Base-by-base conservation (phyloP, 2,888 invertebrate species). In the Amaurobius ferox region DNA sequence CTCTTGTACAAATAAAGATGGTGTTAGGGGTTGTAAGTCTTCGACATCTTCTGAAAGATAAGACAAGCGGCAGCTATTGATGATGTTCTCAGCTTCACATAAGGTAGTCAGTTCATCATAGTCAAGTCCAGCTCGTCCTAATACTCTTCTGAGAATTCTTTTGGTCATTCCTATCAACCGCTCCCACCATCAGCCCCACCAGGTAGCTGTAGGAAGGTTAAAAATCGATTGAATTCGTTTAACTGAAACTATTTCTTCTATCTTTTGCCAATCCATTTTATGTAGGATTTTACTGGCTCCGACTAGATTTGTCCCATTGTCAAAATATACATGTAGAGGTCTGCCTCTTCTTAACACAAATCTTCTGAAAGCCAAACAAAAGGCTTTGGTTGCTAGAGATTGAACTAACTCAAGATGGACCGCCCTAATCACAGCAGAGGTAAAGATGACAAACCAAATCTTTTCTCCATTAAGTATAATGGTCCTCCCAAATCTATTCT, bases 141-240 rank as follows among this genome's bases (percentile, higher is more conserved):
- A 39, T 11, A 79, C 44, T 44, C 70, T 81, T 23, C n/a, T 70
- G 16, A 87, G 26, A 16, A 64, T 48, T 23, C 30, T 29, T 64
- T 81, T 88, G 1, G 44, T 13, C 23, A 71, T 16, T 2, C 64
- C 66, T 28, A 88, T 74, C 16, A 88, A 23, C 16, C 81, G 23
- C 71, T 88, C 76, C 40, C 80, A 87, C n/a, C 76, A 28, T 19
- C 80, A 87, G n/a, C n/a, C n/a, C n/a, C n/a, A n/a, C n/a, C n/a
- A n/a, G 0, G 80, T 48, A 3, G 86, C 80, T 13, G 73, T 64
- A 11, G 44, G 72, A 13, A 74, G 71, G n/a, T 68, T 88, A 32
- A 81, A 87, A 13, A 67, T 62, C 81, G 77, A 88, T 23, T 61
- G 55, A 9, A 88, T 81, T n/a, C 40, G 26, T 19, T 32, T 40